Evolutionary conservation across 2,797 vertebrate species (phyloP).

Genomic region (Phalanger gymnotis): DNA sequence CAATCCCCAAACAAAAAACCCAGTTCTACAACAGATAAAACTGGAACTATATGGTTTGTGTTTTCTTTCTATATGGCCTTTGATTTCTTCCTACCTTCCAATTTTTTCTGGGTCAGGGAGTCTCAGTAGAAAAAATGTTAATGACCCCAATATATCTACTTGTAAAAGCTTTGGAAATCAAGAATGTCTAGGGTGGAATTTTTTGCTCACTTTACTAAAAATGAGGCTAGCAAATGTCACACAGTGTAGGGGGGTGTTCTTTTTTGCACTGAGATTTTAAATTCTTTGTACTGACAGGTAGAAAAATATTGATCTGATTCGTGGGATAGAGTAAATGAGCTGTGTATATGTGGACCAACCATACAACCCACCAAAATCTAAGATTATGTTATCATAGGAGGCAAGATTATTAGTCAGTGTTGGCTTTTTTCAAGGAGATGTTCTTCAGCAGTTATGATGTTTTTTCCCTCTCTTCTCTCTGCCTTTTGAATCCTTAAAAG

Average conservation of each 20-base stretch:
- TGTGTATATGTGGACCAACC: neutral
- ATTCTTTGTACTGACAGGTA: neutral
- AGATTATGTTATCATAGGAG: neutral
- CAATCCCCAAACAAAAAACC: neutral
- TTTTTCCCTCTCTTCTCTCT: neutral
- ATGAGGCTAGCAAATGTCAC: neutral
- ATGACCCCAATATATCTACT: neutral
- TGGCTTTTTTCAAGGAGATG: fast-evolving
- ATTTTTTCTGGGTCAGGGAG: neutral
- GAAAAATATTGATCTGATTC: neutral
- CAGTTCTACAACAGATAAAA: neutral
- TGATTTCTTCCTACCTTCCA: neutral
- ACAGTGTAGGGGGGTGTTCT: neutral
- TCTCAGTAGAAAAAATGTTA: neutral
- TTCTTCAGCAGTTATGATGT: neutral
- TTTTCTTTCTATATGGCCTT: neutral
- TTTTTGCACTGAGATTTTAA: neutral
- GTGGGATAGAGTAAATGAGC: neutral
- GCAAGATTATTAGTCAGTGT: fast-evolving
- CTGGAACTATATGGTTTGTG: neutral
- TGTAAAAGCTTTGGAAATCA: neutral
- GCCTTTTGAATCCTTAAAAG: slow-evolving; percentile 67
- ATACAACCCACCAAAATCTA: neutral
- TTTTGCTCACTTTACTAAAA: neutral
- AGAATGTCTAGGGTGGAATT: neutral